Evolutionary conservation across 1,140 invertebrate genomes (phyloP).

Genomic region (Halyomorpha halys): DNA sequence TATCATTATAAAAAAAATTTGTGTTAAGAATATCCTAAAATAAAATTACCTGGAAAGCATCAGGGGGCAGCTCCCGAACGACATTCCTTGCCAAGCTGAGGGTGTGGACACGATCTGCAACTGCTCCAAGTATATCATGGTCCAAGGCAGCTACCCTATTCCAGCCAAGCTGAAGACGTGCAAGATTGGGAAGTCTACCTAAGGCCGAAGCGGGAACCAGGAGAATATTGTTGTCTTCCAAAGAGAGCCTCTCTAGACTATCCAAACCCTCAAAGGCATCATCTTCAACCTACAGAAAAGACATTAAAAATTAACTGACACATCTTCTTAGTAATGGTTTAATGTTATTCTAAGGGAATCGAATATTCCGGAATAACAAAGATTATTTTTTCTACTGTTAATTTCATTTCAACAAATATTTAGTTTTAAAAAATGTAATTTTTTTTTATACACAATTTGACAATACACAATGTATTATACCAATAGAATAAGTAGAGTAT

Average conservation of each 20-base stretch:
- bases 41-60: constrained; percentile 50
- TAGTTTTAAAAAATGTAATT: too few relatives aligned
- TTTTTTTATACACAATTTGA: too few relatives aligned
- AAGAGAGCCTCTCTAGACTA: constrained; percentile 62
- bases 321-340: too few relatives aligned
- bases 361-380: too few relatives aligned
- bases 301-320: not conserved
- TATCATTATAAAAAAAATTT: not conserved
- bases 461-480: too few relatives aligned
- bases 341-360: too few relatives aligned
- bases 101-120: constrained; percentile 48
- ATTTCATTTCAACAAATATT: too few relatives aligned
- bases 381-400: too few relatives aligned
- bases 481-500: too few relatives aligned
- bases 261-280: constrained; percentile 70
- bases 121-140: constrained; percentile 57
- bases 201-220: constrained; percentile 69
- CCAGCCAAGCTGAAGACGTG: constrained; percentile 64
- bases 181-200: constrained; percentile 58
- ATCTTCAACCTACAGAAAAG: constrained; percentile 62
- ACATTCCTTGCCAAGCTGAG: constrained; percentile 70
- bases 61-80: constrained; percentile 69
- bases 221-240: constrained; percentile 79
- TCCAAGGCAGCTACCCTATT: constrained; percentile 80
- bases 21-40: not conserved